These are phyloP conservation scores for Noctua comes DNA, from an alignment of 2,888 invertebrate genomes.

Conservation along the genomic window DNA sequence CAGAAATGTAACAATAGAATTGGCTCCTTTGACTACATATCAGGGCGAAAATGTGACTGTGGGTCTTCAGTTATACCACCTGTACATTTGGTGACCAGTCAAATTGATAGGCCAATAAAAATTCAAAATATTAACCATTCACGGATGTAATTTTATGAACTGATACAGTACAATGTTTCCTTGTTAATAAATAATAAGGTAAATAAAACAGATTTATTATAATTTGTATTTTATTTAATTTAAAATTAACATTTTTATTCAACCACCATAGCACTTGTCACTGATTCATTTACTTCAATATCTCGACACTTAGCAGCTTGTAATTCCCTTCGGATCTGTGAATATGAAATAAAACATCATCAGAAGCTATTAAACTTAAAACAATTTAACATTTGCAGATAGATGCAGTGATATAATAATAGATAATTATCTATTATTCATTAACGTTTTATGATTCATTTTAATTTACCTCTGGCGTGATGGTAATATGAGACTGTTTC, in stretches of 20 bases:
- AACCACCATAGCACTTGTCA: slow-evolving; percentile 78
- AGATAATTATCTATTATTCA: neutral
- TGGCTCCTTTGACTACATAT: slow-evolving; percentile 92
- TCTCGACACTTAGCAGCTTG: slow-evolving; percentile 95
- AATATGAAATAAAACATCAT: slow-evolving; percentile 40
- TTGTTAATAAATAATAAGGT: neutral
- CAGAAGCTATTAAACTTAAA: neutral
- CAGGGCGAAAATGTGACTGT: slow-evolving; percentile 92
- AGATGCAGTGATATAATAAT: no score
- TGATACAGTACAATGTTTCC: neutral
- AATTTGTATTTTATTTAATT: slow-evolving; percentile 26
- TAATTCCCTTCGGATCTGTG: slow-evolving; percentile 95
- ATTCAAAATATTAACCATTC: slow-evolving; percentile 56
- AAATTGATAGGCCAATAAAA: slow-evolving; percentile 88
- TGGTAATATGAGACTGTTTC: slow-evolving; percentile 92
- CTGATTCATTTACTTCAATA: slow-evolving; percentile 88
- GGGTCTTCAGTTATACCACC: slow-evolving; percentile 88
- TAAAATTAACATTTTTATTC: slow-evolving; percentile 74
- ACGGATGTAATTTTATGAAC: neutral
- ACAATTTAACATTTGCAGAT: neutral
- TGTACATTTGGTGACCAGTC: slow-evolving; percentile 91
- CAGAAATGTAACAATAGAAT: slow-evolving; percentile 91
- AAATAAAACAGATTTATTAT: slow-evolving; percentile 39
- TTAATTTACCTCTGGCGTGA: slow-evolving; percentile 92
- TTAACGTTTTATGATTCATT: neutral